phyloP scores from a whole-genome alignment of 1,140 invertebrate genomes.

The Sinonovacula constricta region DNA sequence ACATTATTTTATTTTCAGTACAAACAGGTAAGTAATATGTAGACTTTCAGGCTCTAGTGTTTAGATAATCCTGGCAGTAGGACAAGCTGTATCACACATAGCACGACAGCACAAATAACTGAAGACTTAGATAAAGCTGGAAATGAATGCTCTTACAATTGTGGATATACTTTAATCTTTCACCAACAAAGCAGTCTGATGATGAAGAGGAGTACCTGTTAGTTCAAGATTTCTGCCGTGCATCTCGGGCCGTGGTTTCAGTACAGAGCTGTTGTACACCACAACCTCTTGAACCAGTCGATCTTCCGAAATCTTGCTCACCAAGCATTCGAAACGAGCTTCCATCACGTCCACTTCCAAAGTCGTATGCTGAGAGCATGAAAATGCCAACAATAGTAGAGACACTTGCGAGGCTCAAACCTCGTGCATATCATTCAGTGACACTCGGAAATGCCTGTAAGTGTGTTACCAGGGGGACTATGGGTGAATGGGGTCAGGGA shows the following conservation, averaged over 20 bases:
- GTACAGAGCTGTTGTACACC: constrained; percentile 40
- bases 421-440: constrained; percentile 39
- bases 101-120: too few species aligned
- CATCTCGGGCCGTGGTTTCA: constrained; percentile 8
- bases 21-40: too few species aligned
- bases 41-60: too few species aligned
- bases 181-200: constrained; percentile 28
- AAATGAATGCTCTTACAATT: too few species aligned
- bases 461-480: constrained; percentile 19
- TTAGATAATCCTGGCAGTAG: too few species aligned
- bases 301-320: constrained; percentile 23
- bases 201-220: constrained; percentile 35
- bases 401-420: constrained; percentile 44
- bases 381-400: constrained; percentile 51
- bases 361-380: constrained; percentile 43
- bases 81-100: too few species aligned
- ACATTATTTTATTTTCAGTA: too few species aligned
- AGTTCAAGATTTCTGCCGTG: constrained; percentile 7
- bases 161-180: too few species aligned
- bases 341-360: constrained; percentile 35
- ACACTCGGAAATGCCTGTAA: constrained; percentile 47
- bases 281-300: constrained; percentile 35
- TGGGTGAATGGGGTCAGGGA: too few species aligned
- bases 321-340: constrained; percentile 28
- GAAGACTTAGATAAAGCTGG: too few species aligned